Evolutionary conservation across 2,113 vertebrate genomes (phyloP).

Genomic region (Martes martes): DNA sequence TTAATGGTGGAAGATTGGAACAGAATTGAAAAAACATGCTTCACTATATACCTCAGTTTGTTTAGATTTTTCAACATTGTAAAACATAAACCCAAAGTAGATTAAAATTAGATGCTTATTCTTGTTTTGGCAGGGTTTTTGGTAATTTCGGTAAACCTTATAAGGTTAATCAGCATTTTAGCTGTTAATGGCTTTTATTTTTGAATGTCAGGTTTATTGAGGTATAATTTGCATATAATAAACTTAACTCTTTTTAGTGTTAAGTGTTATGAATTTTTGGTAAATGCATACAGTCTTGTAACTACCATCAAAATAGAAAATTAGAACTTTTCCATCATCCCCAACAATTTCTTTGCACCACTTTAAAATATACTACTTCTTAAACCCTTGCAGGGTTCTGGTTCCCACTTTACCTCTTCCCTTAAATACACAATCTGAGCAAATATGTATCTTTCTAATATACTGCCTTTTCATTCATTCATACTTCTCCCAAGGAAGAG

Average conservation of each 20-base stretch:
- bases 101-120: conserved; percentile 5
- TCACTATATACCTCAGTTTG: not conserved
- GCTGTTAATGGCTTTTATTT: not conserved
- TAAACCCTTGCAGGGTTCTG: not conserved
- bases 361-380: not conserved
- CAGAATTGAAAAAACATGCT: not conserved
- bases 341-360: not conserved
- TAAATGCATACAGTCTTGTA: not conserved
- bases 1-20: not conserved
- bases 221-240: not conserved
- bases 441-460: conserved; percentile 28
- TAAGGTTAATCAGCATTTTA: conserved; percentile 17
- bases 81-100: not conserved
- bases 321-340: not conserved
- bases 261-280: conserved; percentile 12
- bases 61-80: not conserved
- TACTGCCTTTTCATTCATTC: conserved; percentile 1
- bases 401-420: not conserved
- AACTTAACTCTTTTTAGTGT: not conserved
- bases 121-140: not conserved
- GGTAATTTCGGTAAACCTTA: not conserved
- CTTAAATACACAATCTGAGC: conserved; percentile 27
- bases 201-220: not conserved
- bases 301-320: not conserved
- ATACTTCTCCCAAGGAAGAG: not conserved